Evolutionary conservation across 1,140 invertebrate genomes (phyloP), one percentile per base, ranked within the genome.

Genomic region (Battus philenor): DNA sequence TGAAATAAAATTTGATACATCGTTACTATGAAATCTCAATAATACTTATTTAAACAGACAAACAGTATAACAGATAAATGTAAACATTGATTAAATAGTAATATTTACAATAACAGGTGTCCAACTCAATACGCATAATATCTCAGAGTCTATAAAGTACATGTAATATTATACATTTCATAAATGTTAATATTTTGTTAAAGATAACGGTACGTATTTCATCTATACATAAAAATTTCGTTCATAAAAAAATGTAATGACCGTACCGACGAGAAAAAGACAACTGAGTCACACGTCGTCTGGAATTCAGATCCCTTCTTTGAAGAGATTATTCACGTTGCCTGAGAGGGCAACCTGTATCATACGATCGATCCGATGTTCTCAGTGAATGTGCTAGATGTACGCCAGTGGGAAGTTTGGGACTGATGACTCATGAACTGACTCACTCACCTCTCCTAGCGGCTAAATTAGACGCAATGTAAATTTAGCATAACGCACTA

Each of bases 271-370:
- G 16, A 11, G 9, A 34, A 34, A 34, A 34, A 34, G 20, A 34
- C 32, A 53, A 57, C 43, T 39, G 36, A 18, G 33, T 24, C 52
- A 47, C 43, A 49, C 49, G 43, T 59, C 54, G 60, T 57, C 50
- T 57, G 57, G 38, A 59, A 54, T 63, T 49, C 47, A 13, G 22
- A 26, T 33, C 43, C 32, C 50, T 53, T 50, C 60, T 63, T 60
- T 55, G 56, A 53, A 29, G 29, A 38, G 58, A 52, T 73, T 68
- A 69, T 63, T 69, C 63, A 68, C 54, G 13, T 38, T 39, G 56
- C 67, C 63, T 68, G 64, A 62, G 62, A 63, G 57, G 58, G 44
- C 33, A 44, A 50, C 27, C 41, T 47, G 54, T 59, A 46, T 55
- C 51, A 27, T 29, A 26, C 36, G 45, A 64, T 64, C 59, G 59